phyloP scores from a whole-genome alignment of 1,140 invertebrate species.

The Pseudomyrmex cubaensis region DNA sequence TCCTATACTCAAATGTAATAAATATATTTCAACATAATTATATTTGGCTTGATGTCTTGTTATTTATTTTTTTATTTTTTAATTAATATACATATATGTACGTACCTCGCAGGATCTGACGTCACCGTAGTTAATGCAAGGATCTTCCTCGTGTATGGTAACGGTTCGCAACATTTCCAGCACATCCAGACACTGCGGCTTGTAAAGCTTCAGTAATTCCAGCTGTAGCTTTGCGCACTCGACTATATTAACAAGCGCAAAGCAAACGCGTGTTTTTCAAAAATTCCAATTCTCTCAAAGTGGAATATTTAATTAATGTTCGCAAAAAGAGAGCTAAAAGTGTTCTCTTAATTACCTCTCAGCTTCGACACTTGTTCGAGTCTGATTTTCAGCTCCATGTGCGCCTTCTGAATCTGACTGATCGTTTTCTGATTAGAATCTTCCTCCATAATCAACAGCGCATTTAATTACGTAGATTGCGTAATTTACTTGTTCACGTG shows the following conservation, averaged over 20 bases:
- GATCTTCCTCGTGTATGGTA: neutral
- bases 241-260: conserved; percentile 20
- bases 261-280: neutral
- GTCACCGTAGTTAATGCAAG: no score
- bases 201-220: conserved; percentile 59
- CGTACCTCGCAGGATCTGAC: neutral
- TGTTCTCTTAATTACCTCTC: conserved; percentile 30
- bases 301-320: no score
- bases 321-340: no score
- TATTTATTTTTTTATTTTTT: neutral
- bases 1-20: conserved; percentile 72
- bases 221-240: conserved; percentile 58
- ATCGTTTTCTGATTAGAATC: neutral
- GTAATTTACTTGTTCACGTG: neutral
- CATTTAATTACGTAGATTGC: neutral
- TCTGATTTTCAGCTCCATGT: conserved; percentile 51
- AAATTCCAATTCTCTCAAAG: neutral
- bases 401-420: neutral
- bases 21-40: conserved; percentile 74
- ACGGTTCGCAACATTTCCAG: conserved; percentile 30
- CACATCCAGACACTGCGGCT: conserved; percentile 55
- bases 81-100: no score
- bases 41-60: neutral
- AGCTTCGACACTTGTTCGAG: conserved; percentile 60
- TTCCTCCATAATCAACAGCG: neutral